Conservation (phyloP, 1,140 invertebrate genomes). For the Neotoxoptera formosana region DNA sequence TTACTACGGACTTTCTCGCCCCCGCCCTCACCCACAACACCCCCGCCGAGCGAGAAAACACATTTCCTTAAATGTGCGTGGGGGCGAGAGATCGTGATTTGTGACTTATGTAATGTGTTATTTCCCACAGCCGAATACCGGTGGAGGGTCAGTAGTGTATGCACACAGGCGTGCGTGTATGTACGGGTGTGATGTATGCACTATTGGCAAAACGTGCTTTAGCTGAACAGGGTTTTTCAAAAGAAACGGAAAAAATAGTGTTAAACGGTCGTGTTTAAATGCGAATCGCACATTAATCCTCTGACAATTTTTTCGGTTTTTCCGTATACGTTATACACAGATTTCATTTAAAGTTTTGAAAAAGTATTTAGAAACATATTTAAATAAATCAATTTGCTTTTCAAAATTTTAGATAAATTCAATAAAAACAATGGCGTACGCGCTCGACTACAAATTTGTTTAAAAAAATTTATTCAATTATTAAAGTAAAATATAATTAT, state of each 20-base stretch:
- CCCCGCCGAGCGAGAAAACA: neutral
- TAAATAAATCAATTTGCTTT: neutral
- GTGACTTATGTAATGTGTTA: constrained; percentile 30
- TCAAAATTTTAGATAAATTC: neutral
- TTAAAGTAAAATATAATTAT: neutral
- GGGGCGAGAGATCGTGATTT: constrained; percentile 1
- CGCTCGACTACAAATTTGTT: neutral
- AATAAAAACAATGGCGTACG: neutral
- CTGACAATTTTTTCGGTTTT: neutral
- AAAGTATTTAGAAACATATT: neutral
- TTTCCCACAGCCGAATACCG: neutral
- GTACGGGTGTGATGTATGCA: neutral
- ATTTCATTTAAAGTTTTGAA: neutral
- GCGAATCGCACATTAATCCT: neutral
- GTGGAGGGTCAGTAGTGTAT: neutral
- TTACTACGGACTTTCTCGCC: neutral
- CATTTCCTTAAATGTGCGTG: constrained; percentile 18
- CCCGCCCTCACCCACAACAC: neutral
- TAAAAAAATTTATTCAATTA: neutral
- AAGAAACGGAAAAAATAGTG: neutral
- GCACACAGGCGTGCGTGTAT: neutral
- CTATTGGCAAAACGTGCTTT: neutral
- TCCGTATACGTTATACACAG: neutral
- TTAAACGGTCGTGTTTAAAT: neutral
- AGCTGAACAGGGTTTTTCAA: neutral